Evolutionary conservation across 2,888 invertebrate genomes (phyloP).

Genomic region (Chrysotoxum bicinctum): DNA sequence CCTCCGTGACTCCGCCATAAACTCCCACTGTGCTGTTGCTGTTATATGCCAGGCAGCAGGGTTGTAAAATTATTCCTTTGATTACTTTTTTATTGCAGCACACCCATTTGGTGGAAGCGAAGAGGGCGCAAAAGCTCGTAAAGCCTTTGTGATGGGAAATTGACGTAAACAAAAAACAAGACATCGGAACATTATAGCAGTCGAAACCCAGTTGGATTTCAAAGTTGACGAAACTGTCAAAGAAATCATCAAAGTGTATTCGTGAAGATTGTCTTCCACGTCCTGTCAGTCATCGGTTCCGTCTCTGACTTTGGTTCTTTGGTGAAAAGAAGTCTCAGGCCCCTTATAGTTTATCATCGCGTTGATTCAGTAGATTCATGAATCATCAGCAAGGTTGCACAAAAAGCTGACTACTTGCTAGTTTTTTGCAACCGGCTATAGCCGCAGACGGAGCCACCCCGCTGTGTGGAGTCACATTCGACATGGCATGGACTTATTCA

Average conservation of each 20-base stretch:
- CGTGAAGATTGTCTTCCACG: conserved; percentile 6
- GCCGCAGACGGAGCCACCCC: conserved; percentile 9
- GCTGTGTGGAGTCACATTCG: conserved; percentile 47
- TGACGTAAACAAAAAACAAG: conserved; percentile 32
- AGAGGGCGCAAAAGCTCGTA: conserved; percentile 60
- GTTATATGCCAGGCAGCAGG: conserved; percentile 8
- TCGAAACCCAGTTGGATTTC: conserved; percentile 13
- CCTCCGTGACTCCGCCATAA: conserved; percentile 30
- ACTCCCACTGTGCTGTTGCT: conserved; percentile 24
- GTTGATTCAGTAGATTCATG: conserved; percentile 49
- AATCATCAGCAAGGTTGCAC: conserved; percentile 52
- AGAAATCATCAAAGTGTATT: conserved; percentile 12
- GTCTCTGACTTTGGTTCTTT: not conserved
- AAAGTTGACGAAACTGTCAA: conserved; percentile 51
- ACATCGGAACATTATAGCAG: not conserved
- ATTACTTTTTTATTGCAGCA: conserved; percentile 66
- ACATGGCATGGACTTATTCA: conserved; percentile 62
- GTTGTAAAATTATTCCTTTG: conserved; percentile 65
- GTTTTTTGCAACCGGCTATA: conserved; percentile 6
- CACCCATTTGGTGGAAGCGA: conserved; percentile 30
- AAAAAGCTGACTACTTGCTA: conserved; percentile 49
- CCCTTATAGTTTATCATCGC: conserved; percentile 32
- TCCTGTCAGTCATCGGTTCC: not conserved
- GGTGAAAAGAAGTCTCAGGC: conserved; percentile 20
- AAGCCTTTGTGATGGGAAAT: conserved; percentile 52